Evolutionary conservation across 2,797 vertebrate genomes (phyloP).

Genomic region (Allobates femoralis): DNA sequence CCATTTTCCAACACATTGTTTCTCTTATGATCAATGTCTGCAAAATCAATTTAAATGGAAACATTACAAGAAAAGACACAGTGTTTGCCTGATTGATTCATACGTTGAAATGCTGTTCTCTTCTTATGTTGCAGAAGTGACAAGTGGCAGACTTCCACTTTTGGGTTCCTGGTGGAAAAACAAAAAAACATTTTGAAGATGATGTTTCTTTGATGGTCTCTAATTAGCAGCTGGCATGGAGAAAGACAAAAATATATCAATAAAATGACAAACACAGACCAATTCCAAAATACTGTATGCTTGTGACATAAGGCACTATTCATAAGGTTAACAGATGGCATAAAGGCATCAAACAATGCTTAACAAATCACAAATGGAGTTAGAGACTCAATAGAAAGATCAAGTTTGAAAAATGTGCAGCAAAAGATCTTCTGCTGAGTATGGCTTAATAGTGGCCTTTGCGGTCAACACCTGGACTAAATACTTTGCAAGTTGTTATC

Average conservation of each 20-base stretch:
- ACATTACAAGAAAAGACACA: slow-evolving; percentile 41
- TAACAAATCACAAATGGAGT: slow-evolving; percentile 33
- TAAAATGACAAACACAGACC: slow-evolving; percentile 58
- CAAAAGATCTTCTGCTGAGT: not conserved
- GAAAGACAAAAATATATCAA: slow-evolving; percentile 59
- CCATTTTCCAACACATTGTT: slow-evolving; percentile 36
- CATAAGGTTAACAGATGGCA: slow-evolving; percentile 63
- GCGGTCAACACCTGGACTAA: too few species aligned
- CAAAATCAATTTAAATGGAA: slow-evolving; percentile 50
- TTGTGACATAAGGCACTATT: slow-evolving; percentile 54
- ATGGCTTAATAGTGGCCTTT: too few species aligned
- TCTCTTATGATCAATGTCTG: slow-evolving; percentile 44
- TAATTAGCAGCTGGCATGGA: slow-evolving; percentile 62
- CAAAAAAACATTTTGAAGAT: slow-evolving; percentile 57
- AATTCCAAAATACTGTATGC: slow-evolving; percentile 52
- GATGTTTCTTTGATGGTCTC: slow-evolving; percentile 57
- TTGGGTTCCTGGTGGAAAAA: slow-evolving; percentile 51
- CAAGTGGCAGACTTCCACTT: slow-evolving; percentile 47
- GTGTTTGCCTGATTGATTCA: slow-evolving; percentile 45
- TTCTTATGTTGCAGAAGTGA: slow-evolving; percentile 47
- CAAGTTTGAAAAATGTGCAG: not conserved
- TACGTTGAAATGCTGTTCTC: slow-evolving; percentile 17
- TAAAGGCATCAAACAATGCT: slow-evolving; percentile 35
- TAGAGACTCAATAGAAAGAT: slow-evolving; percentile 10
- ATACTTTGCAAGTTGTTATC: too few species aligned